Base-by-base conservation (phyloP, 2,888 invertebrate genomes). In the Lepidocyrtinus sp. region DNA sequence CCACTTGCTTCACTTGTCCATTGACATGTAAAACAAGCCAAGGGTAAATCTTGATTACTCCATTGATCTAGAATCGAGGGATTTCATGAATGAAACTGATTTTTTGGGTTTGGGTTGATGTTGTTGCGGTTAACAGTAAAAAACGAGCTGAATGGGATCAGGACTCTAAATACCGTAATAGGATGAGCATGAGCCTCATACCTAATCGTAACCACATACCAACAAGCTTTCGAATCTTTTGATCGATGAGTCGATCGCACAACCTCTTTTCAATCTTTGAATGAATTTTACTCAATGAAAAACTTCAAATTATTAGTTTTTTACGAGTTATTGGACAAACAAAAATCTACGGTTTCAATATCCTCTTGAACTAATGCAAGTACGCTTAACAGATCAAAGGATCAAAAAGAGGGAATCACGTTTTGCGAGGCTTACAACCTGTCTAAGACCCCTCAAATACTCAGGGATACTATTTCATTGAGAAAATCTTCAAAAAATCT, bases 301-400 rank as follows among this genome's bases (percentile, higher is more conserved):
- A 36, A 12, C 5, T n/a, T n/a, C n/a, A n/a, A n/a, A n/a, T n/a
- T n/a, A n/a, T n/a, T n/a, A n/a, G n/a, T n/a, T n/a, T n/a, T n/a
- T n/a, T n/a, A n/a, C n/a, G 36, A 36, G 36, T 36, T 36, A n/a
- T n/a, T n/a, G n/a, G n/a, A n/a, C n/a, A n/a, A n/a, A n/a, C n/a
- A n/a, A n/a, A n/a, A n/a, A n/a, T n/a, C n/a, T n/a, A n/a, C 36
- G 36, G 36, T 36, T 36, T 36, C 36, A 36, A 36, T 12, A 36
- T 36, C 36, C 36, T 36, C 36, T 36, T 36, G 36, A 36, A 12
- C 36, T 36, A 7, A 36, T 27, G 63, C 26, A 69, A 69, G 69
- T 69, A 68, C 61, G 27, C 59, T 64, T 64, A 75, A 45, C 76
- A 64, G 76, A 70, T 70, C 70, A 76, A 45, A 64, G 70, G 76